Conservation (phyloP, 2,888 invertebrate species). For the Stenichneumon culpator region DNA sequence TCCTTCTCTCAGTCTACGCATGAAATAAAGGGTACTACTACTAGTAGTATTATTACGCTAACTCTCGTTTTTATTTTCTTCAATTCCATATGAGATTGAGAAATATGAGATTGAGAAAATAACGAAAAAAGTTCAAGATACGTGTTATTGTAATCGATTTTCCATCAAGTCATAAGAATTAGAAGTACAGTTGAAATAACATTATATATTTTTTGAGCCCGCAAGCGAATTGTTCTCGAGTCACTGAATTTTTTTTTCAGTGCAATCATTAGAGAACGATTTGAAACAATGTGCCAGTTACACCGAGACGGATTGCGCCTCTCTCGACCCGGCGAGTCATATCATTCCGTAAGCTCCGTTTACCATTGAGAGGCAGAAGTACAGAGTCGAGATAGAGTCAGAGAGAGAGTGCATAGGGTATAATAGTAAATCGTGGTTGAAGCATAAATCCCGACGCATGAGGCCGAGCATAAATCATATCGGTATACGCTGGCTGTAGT, state of each 20-base stretch:
- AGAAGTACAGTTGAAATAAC: too few relatives aligned
- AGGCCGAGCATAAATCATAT: constrained; percentile 73
- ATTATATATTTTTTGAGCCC: too few relatives aligned
- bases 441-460: constrained; percentile 72
- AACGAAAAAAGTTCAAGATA: not conserved
- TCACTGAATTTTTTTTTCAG: not conserved
- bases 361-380: constrained; percentile 50
- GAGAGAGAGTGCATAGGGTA: constrained; percentile 56
- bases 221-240: not conserved
- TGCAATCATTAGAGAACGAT: constrained; percentile 21
- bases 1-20: too few relatives aligned
- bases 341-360: constrained; percentile 39
- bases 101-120: not conserved
- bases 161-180: not conserved
- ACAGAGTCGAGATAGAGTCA: constrained; percentile 36
- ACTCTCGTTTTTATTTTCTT: not conserved
- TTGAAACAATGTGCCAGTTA: constrained; percentile 65
- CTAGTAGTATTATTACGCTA: too few relatives aligned
- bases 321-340: constrained; percentile 34
- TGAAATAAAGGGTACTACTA: too few relatives aligned
- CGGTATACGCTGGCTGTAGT: constrained; percentile 58
- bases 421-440: constrained; percentile 61
- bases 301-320: constrained; percentile 60
- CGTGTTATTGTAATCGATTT: not conserved
- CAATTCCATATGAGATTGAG: not conserved